Base-by-base conservation (phyloP, 2,113 vertebrate genomes). In the Ptilorrhoa leucosticta region DNA sequence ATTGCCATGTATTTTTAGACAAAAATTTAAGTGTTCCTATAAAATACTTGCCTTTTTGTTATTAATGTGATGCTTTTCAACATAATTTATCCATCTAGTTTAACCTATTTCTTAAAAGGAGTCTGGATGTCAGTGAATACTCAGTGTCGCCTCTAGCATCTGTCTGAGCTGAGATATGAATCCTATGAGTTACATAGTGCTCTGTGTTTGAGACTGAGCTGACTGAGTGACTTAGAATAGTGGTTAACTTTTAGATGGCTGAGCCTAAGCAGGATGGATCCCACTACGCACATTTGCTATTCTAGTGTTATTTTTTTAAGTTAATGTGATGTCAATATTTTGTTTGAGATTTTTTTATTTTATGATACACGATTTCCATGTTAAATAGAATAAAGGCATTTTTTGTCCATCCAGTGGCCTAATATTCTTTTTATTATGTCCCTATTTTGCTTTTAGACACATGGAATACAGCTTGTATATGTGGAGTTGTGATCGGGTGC, bases 101-200 rank as follows among this genome's bases (percentile, higher is more conserved):
- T 81, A 75, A 63, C 2, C 9, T 66, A 0, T 80, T 90, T 84
- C 60, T 48, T 83, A 40, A 71, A 85, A 76, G 33, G 5, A 78
- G 26, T 70, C 30, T 44, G 27, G 12, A 1, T 47, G 35, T 19
- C 42, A 73, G 0, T n/a, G 39, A 20, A 16, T 61, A 31, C 48
- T 79, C 63, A 57, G 1, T 45, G 30, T 76, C 31, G 50, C 11
- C 31, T 56, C 10, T 56, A 76, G 47, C 15, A 54, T 16, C 20
- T 61, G 4, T 71, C 14, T 5, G 5, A 78, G 47, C 31, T 20
- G 35, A 61, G 63, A 16, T 19, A 7, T 7, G 18, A 73, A n/a
- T 57, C 15, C 60, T 22, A 13, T 0, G 11, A 51, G 39, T 73
- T 73, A 11, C 1, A 0, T 10, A 53, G 35, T 28, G 8, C 15